phyloP scores from a whole-genome alignment of 1,140 invertebrate species.

The Camponotus floridanus region DNA sequence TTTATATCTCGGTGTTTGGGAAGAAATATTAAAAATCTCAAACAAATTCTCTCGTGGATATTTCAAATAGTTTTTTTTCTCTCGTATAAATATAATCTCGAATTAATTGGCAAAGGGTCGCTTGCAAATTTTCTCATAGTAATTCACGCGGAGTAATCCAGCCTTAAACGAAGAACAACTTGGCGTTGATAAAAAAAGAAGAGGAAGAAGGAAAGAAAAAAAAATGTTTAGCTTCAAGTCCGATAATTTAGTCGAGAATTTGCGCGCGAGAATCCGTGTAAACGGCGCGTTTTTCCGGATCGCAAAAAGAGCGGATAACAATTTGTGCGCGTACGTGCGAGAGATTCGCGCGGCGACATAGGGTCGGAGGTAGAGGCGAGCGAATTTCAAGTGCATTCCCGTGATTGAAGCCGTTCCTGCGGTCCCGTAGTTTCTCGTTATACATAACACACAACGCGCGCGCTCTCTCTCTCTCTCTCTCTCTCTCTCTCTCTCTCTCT shows the following conservation, averaged over 20 bases:
- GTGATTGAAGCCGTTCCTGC: constrained; percentile 37
- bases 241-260: neutral
- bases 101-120: neutral
- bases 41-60: neutral
- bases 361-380: neutral
- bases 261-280: neutral
- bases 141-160: neutral
- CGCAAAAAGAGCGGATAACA: constrained; percentile 41
- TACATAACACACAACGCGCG: neutral
- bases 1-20: neutral
- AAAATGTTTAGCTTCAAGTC: neutral
- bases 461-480: constrained; percentile 4
- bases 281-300: constrained; percentile 8
- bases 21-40: neutral
- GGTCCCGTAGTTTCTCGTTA: constrained; percentile 48
- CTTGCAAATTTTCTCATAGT: neutral
- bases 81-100: neutral
- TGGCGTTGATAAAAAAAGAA: neutral
- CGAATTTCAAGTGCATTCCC: constrained; percentile 39
- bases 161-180: neutral
- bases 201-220: neutral
- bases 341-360: constrained; percentile 19
- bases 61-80: neutral
- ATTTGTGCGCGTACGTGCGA: constrained; percentile 29
- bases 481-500: constrained; percentile 20